Evolutionary conservation across 2,797 vertebrate species (phyloP).

Genomic region (Malurus splendens): DNA sequence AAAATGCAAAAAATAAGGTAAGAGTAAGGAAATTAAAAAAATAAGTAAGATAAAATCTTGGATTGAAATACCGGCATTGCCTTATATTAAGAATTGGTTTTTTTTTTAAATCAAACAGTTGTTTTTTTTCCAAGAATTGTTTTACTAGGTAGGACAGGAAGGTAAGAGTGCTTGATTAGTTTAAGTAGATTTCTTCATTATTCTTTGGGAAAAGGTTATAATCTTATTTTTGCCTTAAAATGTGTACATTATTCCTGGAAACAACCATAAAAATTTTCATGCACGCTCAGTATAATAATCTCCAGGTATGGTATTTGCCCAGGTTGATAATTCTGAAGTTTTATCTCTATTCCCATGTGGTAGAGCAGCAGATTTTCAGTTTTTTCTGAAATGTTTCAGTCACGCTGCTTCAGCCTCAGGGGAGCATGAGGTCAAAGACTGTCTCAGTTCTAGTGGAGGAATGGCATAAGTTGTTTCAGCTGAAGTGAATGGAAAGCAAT

Average conservation of each 20-base stretch:
- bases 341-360: not conserved
- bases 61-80: not conserved
- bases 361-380: not conserved
- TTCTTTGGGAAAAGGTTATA: not conserved
- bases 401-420: not conserved
- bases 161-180: not conserved
- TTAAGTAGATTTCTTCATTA: not conserved
- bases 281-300: not conserved
- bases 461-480: not conserved
- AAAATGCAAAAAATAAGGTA: not conserved
- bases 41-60: not conserved
- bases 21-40: not conserved
- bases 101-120: not conserved
- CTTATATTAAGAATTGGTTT: not conserved
- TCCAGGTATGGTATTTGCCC: not conserved
- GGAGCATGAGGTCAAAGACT: not conserved
- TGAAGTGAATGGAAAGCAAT: not conserved
- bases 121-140: not conserved
- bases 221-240: not conserved
- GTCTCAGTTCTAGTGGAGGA: not conserved
- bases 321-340: not conserved
- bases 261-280: not conserved
- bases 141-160: not conserved
- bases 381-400: not conserved
- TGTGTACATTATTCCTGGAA: not conserved